Base-by-base conservation (phyloP, 2,113 vertebrate genomes). In the Callionymus lyra region DNA sequence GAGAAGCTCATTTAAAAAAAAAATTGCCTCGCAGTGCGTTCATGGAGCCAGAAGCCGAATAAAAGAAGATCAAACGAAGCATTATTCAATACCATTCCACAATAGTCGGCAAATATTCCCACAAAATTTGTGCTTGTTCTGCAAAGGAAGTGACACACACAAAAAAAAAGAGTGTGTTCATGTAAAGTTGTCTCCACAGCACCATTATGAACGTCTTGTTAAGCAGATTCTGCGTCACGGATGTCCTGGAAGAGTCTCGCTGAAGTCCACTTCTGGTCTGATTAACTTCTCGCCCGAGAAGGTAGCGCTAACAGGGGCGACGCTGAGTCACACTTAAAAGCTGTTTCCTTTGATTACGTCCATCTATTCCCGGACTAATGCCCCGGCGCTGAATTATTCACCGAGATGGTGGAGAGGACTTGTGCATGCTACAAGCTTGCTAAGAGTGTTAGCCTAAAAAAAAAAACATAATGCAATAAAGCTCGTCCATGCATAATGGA, bases 381-480 rank as follows among this genome's bases (percentile, higher is more conserved):
- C 74, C 60, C 60, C 27, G 50, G 57, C 57, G 42, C 56, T 79
- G 65, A 84, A 84, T 82, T 79, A 82, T 82, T 81, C 67, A 81
- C 74, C 2, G 31, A 57, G 58, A 64, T 63, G 63, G 66, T 56
- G 65, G 60, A 65, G 68, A 58, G 42, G 67, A 59, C 46, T 60
- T 66, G 68, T 56, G 65, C 68, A 72, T 66, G 70, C 71, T 79
- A 70, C 76, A 72, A 71, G 67, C 68, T 59, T 63, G 64, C 79
- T 79, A 76, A 74, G 70, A 79, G 68, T 74, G 72, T 77, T 76
- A 79, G 66, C 63, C 60, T 67, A 70, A 72, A 79, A 50, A 72
- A 79, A 52, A 78, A 76, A 76, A 80, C 65, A 79, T 79, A 79
- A 82, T 82, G 73, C 73, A 77, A 79, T 77, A 74, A 74, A 74